Evolutionary conservation across 1,140 invertebrate species (phyloP).

Genomic region (Lepidostoma basale): DNA sequence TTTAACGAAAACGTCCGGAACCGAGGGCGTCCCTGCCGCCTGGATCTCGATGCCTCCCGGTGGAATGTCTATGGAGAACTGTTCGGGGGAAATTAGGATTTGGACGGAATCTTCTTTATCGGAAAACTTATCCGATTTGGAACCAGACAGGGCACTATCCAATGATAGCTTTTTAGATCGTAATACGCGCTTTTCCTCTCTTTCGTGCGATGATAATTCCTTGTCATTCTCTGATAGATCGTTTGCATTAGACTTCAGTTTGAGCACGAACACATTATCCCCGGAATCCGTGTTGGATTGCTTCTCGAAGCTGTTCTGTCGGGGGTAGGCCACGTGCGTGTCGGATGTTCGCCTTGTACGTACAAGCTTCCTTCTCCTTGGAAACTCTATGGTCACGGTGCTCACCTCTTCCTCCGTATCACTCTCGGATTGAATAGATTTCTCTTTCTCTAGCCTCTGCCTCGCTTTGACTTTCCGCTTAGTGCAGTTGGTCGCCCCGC

Average conservation of each 20-base stretch:
- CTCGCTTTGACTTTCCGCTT: slow-evolving; percentile 56
- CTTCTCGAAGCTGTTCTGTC: slow-evolving; percentile 44
- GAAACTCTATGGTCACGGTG: slow-evolving; percentile 60
- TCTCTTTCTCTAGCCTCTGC: slow-evolving; percentile 58
- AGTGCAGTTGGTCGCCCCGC: slow-evolving; percentile 12
- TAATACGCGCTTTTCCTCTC: slow-evolving; percentile 7
- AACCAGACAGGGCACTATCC: slow-evolving; percentile 21
- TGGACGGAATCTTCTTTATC: slow-evolving; percentile 37
- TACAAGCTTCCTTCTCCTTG: slow-evolving; percentile 52
- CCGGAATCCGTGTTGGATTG: slow-evolving; percentile 42
- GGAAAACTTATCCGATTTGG: slow-evolving; percentile 13
- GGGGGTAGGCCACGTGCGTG: slow-evolving; percentile 45
- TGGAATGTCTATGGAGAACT: slow-evolving; percentile 49
- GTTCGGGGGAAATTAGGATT: slow-evolving; percentile 41
- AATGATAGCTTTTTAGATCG: slow-evolving; percentile 35
- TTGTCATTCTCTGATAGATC: slow-evolving; percentile 27
- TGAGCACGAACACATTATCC: slow-evolving; percentile 42
- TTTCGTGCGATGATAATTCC: slow-evolving; percentile 13
- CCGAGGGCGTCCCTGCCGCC: slow-evolving; percentile 50
- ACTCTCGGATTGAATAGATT: slow-evolving; percentile 60
- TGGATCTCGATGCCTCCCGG: slow-evolving; percentile 55
- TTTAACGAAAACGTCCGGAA: slow-evolving; percentile 72
- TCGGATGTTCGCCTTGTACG: slow-evolving; percentile 54
- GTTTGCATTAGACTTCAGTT: slow-evolving; percentile 37
- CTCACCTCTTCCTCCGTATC: slow-evolving; percentile 58